These are phyloP conservation scores for Acromyrmex echinatior DNA, from an alignment of 1,140 invertebrate species.

Conservation along the genomic window DNA sequence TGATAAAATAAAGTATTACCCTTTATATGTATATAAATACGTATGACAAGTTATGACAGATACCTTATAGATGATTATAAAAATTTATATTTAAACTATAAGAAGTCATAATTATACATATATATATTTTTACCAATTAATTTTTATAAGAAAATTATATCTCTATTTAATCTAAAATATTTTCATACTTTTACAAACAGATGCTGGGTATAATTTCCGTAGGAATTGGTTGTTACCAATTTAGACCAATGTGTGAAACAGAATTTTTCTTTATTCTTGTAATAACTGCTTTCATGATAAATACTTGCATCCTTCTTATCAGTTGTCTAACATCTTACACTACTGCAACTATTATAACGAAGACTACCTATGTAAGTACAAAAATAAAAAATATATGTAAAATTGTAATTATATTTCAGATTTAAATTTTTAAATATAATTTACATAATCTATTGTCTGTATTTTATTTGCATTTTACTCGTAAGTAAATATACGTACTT, in stretches of 20 bases:
- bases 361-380: slow-evolving; percentile 94
- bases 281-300: slow-evolving; percentile 91
- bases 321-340: slow-evolving; percentile 92
- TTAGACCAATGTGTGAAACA: slow-evolving; percentile 64
- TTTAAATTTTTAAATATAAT: not conserved
- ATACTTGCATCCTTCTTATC: slow-evolving; percentile 91
- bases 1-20: no score
- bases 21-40: no score
- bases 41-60: no score
- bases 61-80: no score
- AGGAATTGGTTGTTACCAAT: slow-evolving; percentile 89
- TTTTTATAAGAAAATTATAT: not conserved
- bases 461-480: not conserved
- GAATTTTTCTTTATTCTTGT: slow-evolving; percentile 91
- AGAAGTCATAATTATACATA: no score
- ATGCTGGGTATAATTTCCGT: slow-evolving; percentile 91
- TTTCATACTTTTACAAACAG: slow-evolving; percentile 86
- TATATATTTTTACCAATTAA: not conserved
- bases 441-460: not conserved
- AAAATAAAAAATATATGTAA: not conserved
- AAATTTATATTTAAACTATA: no score
- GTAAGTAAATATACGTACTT: not conserved
- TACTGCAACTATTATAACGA: slow-evolving; percentile 92
- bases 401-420: not conserved
- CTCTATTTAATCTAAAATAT: not conserved